Conservation (phyloP, 35 echinoderm and acorn worm genomes). For the Heliocidaris tuberculata region DNA sequence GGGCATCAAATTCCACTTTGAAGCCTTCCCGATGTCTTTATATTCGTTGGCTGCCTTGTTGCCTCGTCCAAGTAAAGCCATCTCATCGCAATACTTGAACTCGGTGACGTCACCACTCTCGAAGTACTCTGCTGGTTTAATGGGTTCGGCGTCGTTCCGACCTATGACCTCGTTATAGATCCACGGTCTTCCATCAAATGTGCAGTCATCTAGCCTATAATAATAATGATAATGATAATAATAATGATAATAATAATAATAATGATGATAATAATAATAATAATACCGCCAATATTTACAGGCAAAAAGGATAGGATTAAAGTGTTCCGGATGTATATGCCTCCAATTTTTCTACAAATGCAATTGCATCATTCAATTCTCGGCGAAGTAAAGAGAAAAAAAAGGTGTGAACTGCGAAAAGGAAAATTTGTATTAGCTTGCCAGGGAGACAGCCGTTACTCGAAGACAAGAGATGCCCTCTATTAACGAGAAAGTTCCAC, state of each 20-base stretch:
- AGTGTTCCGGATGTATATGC: no score
- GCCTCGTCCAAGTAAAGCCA: slow-evolving; percentile 52
- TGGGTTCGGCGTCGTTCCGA: slow-evolving; percentile 57
- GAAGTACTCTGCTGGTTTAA: slow-evolving; percentile 74
- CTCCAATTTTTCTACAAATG: no score
- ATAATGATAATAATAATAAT: neutral
- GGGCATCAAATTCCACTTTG: slow-evolving; percentile 64
- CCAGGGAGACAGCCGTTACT: slow-evolving; percentile 69
- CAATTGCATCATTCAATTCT: no score
- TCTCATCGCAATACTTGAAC: slow-evolving; percentile 76
- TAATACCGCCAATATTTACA: slow-evolving; percentile 45
- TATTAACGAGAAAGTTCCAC: slow-evolving; percentile 36
- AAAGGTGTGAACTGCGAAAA: no score
- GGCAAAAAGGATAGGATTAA: no score
- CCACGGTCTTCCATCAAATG: slow-evolving; percentile 63
- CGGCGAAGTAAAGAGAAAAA: no score
- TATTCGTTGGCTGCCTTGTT: slow-evolving; percentile 43
- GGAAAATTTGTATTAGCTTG: slow-evolving; percentile 63
- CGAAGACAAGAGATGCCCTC: slow-evolving; percentile 31
- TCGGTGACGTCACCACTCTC: slow-evolving; percentile 75
- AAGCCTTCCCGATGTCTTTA: slow-evolving; percentile 52
- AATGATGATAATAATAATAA: neutral
- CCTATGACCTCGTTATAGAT: slow-evolving; percentile 83
- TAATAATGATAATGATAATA: neutral
- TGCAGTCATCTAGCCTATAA: slow-evolving; percentile 75